Evolutionary conservation across 2,113 vertebrate species (phyloP).

Genomic region (Holacanthus passer): DNA sequence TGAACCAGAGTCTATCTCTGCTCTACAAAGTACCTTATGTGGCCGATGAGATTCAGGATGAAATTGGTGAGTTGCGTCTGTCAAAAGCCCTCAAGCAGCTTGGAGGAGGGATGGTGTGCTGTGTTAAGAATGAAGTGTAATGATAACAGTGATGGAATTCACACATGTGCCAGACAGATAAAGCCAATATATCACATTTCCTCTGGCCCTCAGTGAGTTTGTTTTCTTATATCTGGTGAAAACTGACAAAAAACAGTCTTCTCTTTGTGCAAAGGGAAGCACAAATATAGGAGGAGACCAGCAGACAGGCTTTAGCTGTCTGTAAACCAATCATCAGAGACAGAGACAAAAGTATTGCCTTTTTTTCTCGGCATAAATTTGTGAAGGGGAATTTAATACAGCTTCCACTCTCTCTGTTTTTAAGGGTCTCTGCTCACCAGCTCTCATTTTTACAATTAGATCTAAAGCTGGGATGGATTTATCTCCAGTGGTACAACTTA

Average conservation of each 20-base stretch:
- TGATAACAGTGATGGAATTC: slow-evolving; percentile 47
- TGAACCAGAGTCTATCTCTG: slow-evolving; percentile 98
- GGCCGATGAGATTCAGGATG: slow-evolving; percentile 94
- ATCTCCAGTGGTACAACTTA: slow-evolving; percentile 5
- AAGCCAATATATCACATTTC: slow-evolving; percentile 32
- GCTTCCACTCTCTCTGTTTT: neutral
- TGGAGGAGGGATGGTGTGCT: neutral
- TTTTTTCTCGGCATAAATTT: slow-evolving; percentile 1
- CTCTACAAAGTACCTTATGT: slow-evolving; percentile 98
- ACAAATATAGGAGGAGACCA: slow-evolving; percentile 15
- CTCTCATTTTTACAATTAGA: slow-evolving; percentile 24
- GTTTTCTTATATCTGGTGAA: neutral
- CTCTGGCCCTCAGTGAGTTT: neutral
- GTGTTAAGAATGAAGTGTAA: slow-evolving; percentile 44
- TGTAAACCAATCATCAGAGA: slow-evolving; percentile 39
- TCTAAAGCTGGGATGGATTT: neutral
- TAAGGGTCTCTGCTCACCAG: slow-evolving; percentile 18
- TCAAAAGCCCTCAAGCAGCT: neutral
- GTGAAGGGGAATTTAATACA: slow-evolving; percentile 5
- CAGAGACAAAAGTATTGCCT: neutral
- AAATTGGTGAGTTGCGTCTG: slow-evolving; percentile 90
- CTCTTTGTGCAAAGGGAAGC: slow-evolving; percentile 18
- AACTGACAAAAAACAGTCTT: neutral
- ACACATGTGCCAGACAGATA: slow-evolving; percentile 16
- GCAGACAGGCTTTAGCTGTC: neutral